Evolutionary conservation across 1,140 invertebrate genomes (phyloP).

Genomic region (Drosophila navojoa): DNA sequence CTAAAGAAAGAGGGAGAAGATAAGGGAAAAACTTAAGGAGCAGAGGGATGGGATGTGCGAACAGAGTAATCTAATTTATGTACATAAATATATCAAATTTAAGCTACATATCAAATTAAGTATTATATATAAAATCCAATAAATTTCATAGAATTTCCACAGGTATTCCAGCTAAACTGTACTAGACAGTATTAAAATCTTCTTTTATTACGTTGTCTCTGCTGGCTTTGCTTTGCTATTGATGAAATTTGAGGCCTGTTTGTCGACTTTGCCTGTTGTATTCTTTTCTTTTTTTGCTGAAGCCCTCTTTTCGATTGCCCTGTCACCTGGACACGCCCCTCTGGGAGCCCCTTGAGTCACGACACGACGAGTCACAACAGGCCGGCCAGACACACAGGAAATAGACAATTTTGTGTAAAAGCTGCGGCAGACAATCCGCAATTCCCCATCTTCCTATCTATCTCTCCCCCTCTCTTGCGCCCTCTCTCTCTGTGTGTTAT

Average conservation of each 20-base stretch:
- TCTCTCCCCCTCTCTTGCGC: slow-evolving; percentile 3
- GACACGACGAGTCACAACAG: too few relatives aligned
- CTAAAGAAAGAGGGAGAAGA: too few relatives aligned
- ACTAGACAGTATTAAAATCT: neutral
- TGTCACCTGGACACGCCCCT: slow-evolving; percentile 12
- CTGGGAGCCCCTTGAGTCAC: slow-evolving; percentile 9
- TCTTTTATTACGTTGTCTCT: neutral
- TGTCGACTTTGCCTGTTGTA: slow-evolving; percentile 44
- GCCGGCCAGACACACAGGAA: slow-evolving; percentile 67
- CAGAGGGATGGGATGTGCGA: too few relatives aligned
- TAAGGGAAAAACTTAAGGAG: too few relatives aligned
- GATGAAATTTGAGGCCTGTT: slow-evolving; percentile 50
- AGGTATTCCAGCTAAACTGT: neutral
- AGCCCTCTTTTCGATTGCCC: slow-evolving; percentile 9
- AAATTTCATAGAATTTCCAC: neutral
- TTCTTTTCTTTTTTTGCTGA: slow-evolving; percentile 19
- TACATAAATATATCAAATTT: too few relatives aligned
- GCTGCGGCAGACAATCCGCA: slow-evolving; percentile 50
- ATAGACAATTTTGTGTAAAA: slow-evolving; percentile 73
- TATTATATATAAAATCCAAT: neutral
- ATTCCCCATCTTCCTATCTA: slow-evolving; percentile 7
- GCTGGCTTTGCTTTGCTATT: neutral
- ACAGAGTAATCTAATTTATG: too few relatives aligned
- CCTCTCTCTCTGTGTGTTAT: neutral
- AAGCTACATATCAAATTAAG: too few relatives aligned